phyloP scores from a whole-genome alignment of 2,113 vertebrate genomes.

The Opisthocomus hoazin region DNA sequence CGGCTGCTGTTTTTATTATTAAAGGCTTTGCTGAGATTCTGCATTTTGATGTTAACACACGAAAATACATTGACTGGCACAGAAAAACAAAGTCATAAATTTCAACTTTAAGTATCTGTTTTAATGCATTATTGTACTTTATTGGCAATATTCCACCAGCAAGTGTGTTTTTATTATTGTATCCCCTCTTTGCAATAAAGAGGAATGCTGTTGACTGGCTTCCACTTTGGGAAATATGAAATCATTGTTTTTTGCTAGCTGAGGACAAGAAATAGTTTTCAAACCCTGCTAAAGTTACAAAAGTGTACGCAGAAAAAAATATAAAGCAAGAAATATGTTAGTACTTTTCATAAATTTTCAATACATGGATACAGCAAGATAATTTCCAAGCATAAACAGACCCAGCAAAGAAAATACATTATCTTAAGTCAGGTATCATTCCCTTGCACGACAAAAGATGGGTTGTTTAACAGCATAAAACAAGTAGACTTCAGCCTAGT shows the following conservation, averaged over 20 bases:
- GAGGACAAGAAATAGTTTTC: slow-evolving; percentile 49
- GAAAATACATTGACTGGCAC: slow-evolving; percentile 65
- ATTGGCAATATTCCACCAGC: slow-evolving; percentile 63
- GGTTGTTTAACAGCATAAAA: slow-evolving; percentile 21
- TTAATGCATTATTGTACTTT: slow-evolving; percentile 62
- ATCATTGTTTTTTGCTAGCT: slow-evolving; percentile 44
- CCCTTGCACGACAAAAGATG: neutral
- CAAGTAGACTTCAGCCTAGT: neutral
- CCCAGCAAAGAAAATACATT: slow-evolving; percentile 15
- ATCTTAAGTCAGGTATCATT: slow-evolving; percentile 23
- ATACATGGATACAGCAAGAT: slow-evolving; percentile 12
- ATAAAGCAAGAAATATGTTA: slow-evolving; percentile 3
- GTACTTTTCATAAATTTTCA: slow-evolving; percentile 48
- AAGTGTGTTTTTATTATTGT: slow-evolving; percentile 60
- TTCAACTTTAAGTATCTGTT: slow-evolving; percentile 61
- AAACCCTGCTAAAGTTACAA: slow-evolving; percentile 29
- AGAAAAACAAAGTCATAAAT: slow-evolving; percentile 73
- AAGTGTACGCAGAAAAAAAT: slow-evolving; percentile 14
- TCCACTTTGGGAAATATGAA: slow-evolving; percentile 49
- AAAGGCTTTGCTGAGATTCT: slow-evolving; percentile 64
- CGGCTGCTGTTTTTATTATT: slow-evolving; percentile 67
- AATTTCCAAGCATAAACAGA: slow-evolving; percentile 50
- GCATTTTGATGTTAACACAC: slow-evolving; percentile 72
- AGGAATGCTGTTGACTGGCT: slow-evolving; percentile 33
- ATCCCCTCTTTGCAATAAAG: slow-evolving; percentile 51